Conservation (phyloP, 2,797 vertebrate genomes). For the Apogon hyalosoma region DNA sequence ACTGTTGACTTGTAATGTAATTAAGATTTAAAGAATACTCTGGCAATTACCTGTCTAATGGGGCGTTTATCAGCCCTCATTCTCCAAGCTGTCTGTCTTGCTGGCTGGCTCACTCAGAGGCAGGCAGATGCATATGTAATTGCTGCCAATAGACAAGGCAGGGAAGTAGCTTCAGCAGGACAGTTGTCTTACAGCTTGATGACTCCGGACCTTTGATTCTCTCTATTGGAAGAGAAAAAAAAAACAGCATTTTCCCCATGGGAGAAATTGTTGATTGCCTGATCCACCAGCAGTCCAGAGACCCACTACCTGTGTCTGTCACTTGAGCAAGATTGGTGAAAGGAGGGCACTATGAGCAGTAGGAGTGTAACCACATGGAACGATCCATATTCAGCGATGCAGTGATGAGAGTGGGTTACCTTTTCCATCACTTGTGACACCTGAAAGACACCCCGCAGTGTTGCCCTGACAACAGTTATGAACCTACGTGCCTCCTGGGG, state of each 20-base stretch:
- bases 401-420: slow-evolving; percentile 52
- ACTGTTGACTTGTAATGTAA: slow-evolving; percentile 82
- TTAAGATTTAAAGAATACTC: slow-evolving; percentile 86
- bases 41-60: slow-evolving; percentile 86
- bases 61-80: slow-evolving; percentile 79
- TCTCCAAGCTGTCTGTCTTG: slow-evolving; percentile 78
- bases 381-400: slow-evolving; percentile 74
- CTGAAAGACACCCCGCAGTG: slow-evolving; percentile 76
- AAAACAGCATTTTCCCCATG: slow-evolving; percentile 29
- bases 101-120: slow-evolving; percentile 63
- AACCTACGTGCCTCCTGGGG: slow-evolving; percentile 47
- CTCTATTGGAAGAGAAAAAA: slow-evolving; percentile 35
- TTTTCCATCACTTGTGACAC: slow-evolving; percentile 73
- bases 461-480: slow-evolving; percentile 74
- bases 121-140: slow-evolving; percentile 65
- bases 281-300: slow-evolving; percentile 6
- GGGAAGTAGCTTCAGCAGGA: slow-evolving; percentile 28
- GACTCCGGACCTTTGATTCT: slow-evolving; percentile 8
- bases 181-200: slow-evolving; percentile 9
- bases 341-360: slow-evolving; percentile 45
- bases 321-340: slow-evolving; percentile 55
- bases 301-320: slow-evolving; percentile 58
- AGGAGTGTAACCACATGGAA: slow-evolving; percentile 63
- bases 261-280: slow-evolving; percentile 46
- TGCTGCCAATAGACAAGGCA: slow-evolving; percentile 51